phyloP scores from a whole-genome alignment of 1,140 invertebrate genomes.

The Mesaphorura yosii region DNA sequence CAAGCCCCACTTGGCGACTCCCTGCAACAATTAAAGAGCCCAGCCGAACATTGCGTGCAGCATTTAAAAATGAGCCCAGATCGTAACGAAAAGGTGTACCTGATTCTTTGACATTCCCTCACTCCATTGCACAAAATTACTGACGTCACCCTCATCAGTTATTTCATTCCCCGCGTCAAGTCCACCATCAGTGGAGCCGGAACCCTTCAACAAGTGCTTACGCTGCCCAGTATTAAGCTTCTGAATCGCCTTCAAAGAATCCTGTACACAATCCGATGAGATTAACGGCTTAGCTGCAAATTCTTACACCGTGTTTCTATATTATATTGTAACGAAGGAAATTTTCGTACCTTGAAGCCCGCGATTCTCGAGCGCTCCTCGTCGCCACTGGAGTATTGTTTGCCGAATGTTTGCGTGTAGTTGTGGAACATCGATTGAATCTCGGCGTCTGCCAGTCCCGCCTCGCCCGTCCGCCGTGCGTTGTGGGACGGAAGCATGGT shows the following conservation, averaged over 20 bases:
- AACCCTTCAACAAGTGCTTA: background rate
- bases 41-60: too few species aligned
- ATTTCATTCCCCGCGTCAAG: background rate
- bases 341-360: background rate
- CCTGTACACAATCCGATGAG: conserved; percentile 5
- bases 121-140: conserved; percentile 7
- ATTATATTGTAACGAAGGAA: background rate
- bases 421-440: background rate
- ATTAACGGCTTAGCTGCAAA: background rate
- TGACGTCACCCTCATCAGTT: background rate
- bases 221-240: background rate
- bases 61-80: too few species aligned
- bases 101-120: conserved; percentile 25
- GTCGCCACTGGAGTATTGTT: background rate
- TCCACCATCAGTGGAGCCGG: background rate
- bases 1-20: conserved; percentile 40
- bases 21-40: too few species aligned
- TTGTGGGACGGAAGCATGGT: too few species aligned
- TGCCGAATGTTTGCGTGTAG: background rate
- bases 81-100: too few species aligned
- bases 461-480: too few species aligned
- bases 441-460: background rate
- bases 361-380: background rate
- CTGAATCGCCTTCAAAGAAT: conserved; percentile 7
- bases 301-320: background rate